Percentiles rank a stretch among this genome's conserved stretches.
Evolutionary conservation across 1,140 invertebrate species (phyloP).

Genomic region (Zaprionus tsacasi): DNA sequence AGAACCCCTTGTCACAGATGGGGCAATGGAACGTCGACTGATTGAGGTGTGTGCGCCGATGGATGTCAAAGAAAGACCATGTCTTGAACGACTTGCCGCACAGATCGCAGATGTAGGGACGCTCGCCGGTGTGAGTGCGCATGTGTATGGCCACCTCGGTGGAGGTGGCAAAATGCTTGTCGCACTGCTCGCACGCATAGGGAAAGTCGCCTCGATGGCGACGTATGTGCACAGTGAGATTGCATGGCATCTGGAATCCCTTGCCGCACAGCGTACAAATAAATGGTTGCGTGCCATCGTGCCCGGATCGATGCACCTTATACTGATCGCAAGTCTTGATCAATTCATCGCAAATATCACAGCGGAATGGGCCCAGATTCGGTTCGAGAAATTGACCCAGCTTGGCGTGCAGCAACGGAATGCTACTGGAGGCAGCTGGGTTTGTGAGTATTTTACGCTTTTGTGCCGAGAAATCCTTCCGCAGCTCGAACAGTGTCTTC

Average conservation of each 20-base stretch:
- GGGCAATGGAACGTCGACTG: slow-evolving; percentile 78
- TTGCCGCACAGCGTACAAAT: slow-evolving; percentile 78
- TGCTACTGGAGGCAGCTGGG: slow-evolving; percentile 30
- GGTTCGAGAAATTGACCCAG: slow-evolving; percentile 66
- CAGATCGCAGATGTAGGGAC: slow-evolving; percentile 74
- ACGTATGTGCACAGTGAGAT: slow-evolving; percentile 75
- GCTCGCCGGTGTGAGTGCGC: slow-evolving; percentile 68
- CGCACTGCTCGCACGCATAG: slow-evolving; percentile 73
- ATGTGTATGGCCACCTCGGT: slow-evolving; percentile 76
- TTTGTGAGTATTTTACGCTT: slow-evolving; percentile 66
- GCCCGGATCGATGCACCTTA: slow-evolving; percentile 70
- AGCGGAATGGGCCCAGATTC: slow-evolving; percentile 75
- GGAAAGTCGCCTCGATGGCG: slow-evolving; percentile 72
- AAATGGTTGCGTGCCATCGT: slow-evolving; percentile 74
- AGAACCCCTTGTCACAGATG: slow-evolving; percentile 77
- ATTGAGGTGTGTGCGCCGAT: slow-evolving; percentile 76
- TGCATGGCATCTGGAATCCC: slow-evolving; percentile 80
- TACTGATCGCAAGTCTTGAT: slow-evolving; percentile 79
- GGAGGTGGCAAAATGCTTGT: slow-evolving; percentile 75
- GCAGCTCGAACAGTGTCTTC: slow-evolving; percentile 71
- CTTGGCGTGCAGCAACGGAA: slow-evolving; percentile 65
- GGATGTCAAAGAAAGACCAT: slow-evolving; percentile 80
- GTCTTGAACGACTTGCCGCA: slow-evolving; percentile 80
- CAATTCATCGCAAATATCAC: slow-evolving; percentile 62
- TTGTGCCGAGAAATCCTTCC: slow-evolving; percentile 70